Base-by-base conservation (phyloP, 2,888 invertebrate species). In the Meteorus cinctellus region DNA sequence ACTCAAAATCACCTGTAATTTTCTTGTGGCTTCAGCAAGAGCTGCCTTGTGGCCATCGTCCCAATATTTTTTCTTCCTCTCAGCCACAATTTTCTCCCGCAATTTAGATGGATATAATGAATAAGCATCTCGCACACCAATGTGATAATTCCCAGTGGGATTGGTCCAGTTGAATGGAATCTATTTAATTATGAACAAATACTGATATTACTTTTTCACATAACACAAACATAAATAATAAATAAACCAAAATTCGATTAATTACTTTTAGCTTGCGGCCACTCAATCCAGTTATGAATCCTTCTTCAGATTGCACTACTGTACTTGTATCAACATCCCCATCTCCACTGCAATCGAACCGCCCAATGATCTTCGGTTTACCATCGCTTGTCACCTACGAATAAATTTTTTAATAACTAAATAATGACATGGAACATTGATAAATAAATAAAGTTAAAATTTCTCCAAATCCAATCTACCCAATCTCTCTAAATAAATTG, bases 311-410 rank as follows among this genome's bases (percentile, higher is more conserved):
- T 77, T 92, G 92, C 8, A 94, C 94, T 80, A 95, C 91, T 77
- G 94, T 94, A 71, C 95, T 95, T 8, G 97, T 98, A 89, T 96
- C 96, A 74, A 99, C 97, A 92, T 99, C 99, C 4, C 99, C 99
- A 86, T 97, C 96, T 27, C 99, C 99, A 83, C 96, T 96, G 86
- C 98, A 97, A 91, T 99, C 98, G 87, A 95, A 96, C 78, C 98
- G 93, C 89, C 98, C 98, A 85, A 99, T 94, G 69, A 99, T 94
- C 91, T 99, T 99, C 24, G 95, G 93, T 85, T 96, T 94, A 62
- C 98, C 98, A 88, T 96, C 95, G 77, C 95, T 94, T 19, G 98
- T 96, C 81, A 93, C 92, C 98, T 98, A 88, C 77, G 90, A 83
- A 83, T 70, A 62, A 66, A 73, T 71, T 63, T 14, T 72, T 66